A percentile compares a stretch with the other conserved stretches of the same genome.
Conservation (phyloP, 2,113 vertebrate species). For the Fulica atra region DNA sequence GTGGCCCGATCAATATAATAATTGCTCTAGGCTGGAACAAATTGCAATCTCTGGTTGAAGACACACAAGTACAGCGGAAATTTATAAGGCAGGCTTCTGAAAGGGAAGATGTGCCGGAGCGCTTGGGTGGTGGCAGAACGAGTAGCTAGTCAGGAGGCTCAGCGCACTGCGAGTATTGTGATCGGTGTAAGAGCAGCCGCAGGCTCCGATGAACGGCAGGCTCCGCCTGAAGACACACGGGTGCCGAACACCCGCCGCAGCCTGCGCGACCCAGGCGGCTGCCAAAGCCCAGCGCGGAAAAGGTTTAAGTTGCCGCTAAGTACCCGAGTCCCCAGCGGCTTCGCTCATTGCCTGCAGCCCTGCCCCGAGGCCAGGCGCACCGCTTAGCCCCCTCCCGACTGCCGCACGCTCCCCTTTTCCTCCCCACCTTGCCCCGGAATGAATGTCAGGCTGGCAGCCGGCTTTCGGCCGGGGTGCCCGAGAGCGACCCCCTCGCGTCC, state of each 20-base stretch:
- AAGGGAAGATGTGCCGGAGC: background rate
- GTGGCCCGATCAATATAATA: slow-evolving; percentile 36
- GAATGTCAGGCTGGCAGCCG: background rate
- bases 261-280: background rate
- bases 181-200: background rate
- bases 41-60: slow-evolving; percentile 12
- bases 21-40: slow-evolving; percentile 52
- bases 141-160: background rate
- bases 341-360: background rate
- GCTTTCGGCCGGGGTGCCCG: background rate
- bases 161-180: background rate
- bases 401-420: background rate
- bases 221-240: background rate
- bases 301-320: background rate
- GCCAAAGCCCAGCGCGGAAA: background rate
- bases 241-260: background rate
- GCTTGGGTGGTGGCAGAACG: background rate
- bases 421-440: background rate
- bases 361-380: background rate
- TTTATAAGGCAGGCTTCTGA: background rate
- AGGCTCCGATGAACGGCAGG: background rate
- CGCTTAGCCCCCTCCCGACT: background rate
- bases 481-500: background rate
- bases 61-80: background rate
- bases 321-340: background rate